Conservation (phyloP, 2,797 vertebrate species). For the Gorsachius magnificus region DNA sequence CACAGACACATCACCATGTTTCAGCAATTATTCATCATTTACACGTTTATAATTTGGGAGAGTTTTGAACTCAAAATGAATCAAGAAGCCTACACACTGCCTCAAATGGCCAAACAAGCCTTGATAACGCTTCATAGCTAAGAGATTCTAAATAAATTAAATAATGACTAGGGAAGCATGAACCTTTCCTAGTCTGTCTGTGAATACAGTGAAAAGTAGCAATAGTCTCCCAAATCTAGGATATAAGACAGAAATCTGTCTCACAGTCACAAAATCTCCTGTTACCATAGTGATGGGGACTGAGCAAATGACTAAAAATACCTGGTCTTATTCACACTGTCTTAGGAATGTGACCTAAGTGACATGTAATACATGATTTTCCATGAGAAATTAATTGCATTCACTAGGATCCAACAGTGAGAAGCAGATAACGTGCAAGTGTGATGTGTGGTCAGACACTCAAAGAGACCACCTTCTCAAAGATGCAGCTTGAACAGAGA, state of each 20-base stretch:
- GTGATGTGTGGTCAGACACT: neutral
- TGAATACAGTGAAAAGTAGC: neutral
- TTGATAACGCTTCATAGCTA: neutral
- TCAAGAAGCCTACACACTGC: neutral
- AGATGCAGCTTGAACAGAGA: neutral
- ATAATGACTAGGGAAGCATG: neutral
- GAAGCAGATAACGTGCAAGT: neutral
- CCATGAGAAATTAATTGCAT: slow-evolving; percentile 36
- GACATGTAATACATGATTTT: slow-evolving; percentile 9
- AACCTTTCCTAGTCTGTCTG: neutral
- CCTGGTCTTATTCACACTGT: slow-evolving; percentile 54
- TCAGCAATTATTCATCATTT: slow-evolving; percentile 27
- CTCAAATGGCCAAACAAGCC: neutral
- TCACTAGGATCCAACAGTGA: neutral
- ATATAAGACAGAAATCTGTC: slow-evolving; percentile 57
- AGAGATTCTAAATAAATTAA: slow-evolving; percentile 25
- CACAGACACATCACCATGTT: neutral
- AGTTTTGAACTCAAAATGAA: slow-evolving; percentile 4
- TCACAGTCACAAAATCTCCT: slow-evolving; percentile 46
- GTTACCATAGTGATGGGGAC: slow-evolving; percentile 73
- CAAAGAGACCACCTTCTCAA: slow-evolving; percentile 10
- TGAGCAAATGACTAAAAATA: slow-evolving; percentile 69
- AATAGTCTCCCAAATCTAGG: slow-evolving; percentile 51
- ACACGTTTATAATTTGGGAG: neutral
- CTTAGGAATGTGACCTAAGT: slow-evolving; percentile 68